Conservation (phyloP, 2,797 vertebrate genomes). For the Lepidocolaptes lacrymiger region DNA sequence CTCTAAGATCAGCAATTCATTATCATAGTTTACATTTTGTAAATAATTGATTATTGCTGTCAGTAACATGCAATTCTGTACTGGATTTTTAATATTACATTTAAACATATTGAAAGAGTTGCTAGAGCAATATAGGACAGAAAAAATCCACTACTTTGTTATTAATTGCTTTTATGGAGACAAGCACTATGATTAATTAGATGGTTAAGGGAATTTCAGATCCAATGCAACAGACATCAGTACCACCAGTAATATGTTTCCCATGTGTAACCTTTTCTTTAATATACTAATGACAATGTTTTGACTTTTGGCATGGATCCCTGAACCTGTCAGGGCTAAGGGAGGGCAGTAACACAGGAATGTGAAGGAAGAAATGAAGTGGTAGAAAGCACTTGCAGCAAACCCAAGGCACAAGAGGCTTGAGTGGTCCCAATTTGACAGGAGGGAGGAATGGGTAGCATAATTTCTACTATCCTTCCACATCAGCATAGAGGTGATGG, state of each 20-base stretch:
- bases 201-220: neutral
- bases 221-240: neutral
- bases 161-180: neutral
- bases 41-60: neutral
- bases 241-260: neutral
- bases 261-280: neutral
- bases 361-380: fast-evolving
- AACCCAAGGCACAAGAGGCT: neutral
- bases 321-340: neutral
- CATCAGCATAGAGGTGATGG: fast-evolving
- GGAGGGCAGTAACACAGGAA: fast-evolving
- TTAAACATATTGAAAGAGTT: neutral
- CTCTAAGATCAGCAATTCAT: neutral
- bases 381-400: neutral
- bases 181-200: neutral
- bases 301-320: neutral
- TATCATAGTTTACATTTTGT: neutral
- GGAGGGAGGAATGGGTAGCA: neutral
- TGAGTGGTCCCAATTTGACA: neutral
- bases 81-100: neutral
- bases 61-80: neutral
- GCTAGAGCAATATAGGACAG: neutral
- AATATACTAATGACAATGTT: neutral
- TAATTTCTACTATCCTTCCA: neutral
- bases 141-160: neutral